Evolutionary conservation across 1,140 invertebrate species (phyloP).

Genomic region (Acromyrmex heyeri): DNA sequence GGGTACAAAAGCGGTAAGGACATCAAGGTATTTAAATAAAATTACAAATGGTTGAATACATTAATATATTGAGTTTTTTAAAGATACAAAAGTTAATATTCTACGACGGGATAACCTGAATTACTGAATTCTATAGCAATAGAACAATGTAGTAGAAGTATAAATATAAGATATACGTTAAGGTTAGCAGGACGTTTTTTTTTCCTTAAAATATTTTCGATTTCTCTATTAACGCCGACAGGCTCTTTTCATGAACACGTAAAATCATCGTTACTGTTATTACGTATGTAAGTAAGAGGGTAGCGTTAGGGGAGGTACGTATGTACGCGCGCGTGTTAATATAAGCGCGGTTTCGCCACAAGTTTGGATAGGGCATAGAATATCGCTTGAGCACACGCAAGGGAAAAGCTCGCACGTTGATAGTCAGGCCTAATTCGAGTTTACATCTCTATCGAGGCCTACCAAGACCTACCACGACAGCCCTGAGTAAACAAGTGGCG

Average conservation of each 20-base stretch:
- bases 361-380: conserved; percentile 74
- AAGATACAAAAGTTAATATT: background rate
- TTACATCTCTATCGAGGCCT: conserved; percentile 77
- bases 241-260: background rate
- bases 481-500: conserved; percentile 48
- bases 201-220: background rate
- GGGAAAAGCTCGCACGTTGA: conserved; percentile 66
- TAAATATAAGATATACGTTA: background rate
- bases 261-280: conserved; percentile 29
- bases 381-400: conserved; percentile 74
- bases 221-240: background rate
- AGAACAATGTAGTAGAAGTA: background rate
- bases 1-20: background rate
- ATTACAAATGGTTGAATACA: too few species aligned
- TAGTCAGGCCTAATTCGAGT: conserved; percentile 76
- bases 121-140: background rate
- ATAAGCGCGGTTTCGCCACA: conserved; percentile 69
- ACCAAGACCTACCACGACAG: conserved; percentile 48
- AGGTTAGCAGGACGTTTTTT: background rate
- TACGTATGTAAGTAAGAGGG: conserved; percentile 23
- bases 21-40: too few species aligned
- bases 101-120: background rate
- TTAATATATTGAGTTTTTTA: background rate
- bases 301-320: too few species aligned
- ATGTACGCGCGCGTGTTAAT: conserved; percentile 58